These are phyloP conservation scores for Chamaetylas fuelleborni DNA, from an alignment of 2,113 vertebrate species.

Conservation along the genomic window DNA sequence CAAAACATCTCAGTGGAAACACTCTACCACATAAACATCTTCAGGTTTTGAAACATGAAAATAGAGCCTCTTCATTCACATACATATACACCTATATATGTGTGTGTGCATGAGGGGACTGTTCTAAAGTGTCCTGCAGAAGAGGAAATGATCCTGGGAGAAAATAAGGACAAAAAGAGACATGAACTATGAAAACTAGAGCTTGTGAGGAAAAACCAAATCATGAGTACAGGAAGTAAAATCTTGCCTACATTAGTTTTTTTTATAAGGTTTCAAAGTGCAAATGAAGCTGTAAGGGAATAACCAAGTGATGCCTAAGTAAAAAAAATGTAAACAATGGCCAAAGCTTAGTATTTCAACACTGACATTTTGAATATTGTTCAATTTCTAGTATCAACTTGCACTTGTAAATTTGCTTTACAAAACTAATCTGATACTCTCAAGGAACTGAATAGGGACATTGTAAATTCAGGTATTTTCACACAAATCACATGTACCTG, in stretches of 20 bases:
- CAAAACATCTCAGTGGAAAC: neutral
- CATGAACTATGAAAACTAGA: neutral
- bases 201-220: neutral
- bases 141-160: neutral
- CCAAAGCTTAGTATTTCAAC: neutral
- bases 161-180: neutral
- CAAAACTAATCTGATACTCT: neutral
- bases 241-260: neutral
- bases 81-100: accelerated
- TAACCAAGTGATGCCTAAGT: neutral
- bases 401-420: neutral
- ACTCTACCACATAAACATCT: neutral
- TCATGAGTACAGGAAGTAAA: neutral
- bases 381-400: neutral
- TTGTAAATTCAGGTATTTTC: neutral
- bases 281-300: neutral
- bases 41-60: neutral
- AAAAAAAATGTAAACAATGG: neutral
- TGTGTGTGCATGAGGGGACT: neutral
- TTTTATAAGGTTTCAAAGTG: neutral
- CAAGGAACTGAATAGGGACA: neutral
- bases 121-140: neutral
- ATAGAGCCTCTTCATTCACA: neutral
- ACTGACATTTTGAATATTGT: neutral
- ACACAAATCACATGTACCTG: neutral